Conservation (phyloP, 2,797 vertebrate genomes). For the Sebastes itinus region DNA sequence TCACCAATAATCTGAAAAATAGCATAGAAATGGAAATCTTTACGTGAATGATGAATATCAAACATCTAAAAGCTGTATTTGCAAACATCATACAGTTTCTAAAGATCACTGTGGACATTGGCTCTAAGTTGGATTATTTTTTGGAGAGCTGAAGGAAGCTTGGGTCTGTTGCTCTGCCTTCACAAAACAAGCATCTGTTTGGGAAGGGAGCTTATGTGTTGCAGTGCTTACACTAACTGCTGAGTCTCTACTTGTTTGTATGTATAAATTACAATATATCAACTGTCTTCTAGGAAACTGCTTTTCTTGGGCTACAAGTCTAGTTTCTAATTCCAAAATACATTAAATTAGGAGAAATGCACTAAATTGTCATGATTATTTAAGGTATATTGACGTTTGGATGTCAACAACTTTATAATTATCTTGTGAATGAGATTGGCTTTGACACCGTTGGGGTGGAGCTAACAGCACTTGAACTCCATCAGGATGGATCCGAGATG, state of each 20-base stretch:
- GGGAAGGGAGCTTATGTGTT: slow-evolving; percentile 52
- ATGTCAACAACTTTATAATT: not conserved
- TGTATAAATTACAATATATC: slow-evolving; percentile 11
- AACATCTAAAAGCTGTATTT: not conserved
- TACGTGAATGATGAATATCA: not conserved
- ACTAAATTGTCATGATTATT: not conserved
- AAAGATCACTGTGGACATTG: not conserved
- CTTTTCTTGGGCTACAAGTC: not conserved
- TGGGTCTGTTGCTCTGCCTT: slow-evolving; percentile 24
- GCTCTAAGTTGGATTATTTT: slow-evolving; percentile 12
- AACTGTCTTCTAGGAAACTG: slow-evolving; percentile 23
- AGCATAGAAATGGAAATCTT: not conserved
- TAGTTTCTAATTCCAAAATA: not conserved
- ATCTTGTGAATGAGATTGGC: not conserved
- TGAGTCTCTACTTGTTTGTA: slow-evolving; percentile 9
- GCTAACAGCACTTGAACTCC: slow-evolving; percentile 1
- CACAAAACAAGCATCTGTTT: slow-evolving; percentile 52
- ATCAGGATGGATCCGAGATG: not conserved
- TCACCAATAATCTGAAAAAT: not conserved
- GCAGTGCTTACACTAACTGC: slow-evolving; percentile 24
- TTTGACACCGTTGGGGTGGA: not conserved
- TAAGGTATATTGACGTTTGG: not conserved
- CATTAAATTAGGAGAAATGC: not conserved
- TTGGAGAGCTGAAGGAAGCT: not conserved
- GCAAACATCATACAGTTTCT: not conserved